These are phyloP conservation scores for Leptopilina syphax DNA, from an alignment of 2,888 invertebrate genomes.

Conservation along the genomic window DNA sequence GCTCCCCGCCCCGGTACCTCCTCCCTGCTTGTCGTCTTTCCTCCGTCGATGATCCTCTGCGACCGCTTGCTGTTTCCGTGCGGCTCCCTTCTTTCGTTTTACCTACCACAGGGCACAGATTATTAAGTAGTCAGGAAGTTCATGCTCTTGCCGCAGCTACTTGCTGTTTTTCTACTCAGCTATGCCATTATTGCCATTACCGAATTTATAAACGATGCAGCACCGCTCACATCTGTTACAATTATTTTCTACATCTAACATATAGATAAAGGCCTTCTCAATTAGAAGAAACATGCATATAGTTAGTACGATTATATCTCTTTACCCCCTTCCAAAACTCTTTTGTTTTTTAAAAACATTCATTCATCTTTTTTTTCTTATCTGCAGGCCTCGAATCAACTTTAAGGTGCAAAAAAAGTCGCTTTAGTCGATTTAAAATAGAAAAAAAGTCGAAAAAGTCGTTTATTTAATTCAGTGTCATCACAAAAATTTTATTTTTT, in stretches of 20 bases:
- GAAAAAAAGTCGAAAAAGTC: too few relatives aligned
- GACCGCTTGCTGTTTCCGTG: conserved; percentile 75
- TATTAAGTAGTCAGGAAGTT: conserved; percentile 76
- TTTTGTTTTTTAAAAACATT: not conserved
- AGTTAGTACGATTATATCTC: not conserved
- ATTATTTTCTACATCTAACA: conserved; percentile 27
- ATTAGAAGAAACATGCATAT: conserved; percentile 16
- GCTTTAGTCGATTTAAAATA: too few relatives aligned
- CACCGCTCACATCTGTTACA: conserved; percentile 22
- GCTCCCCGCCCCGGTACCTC: conserved; percentile 72
- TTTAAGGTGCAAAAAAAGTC: too few relatives aligned
- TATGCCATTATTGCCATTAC: conserved; percentile 7
- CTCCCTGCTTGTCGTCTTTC: conserved; percentile 73
- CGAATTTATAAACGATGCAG: conserved; percentile 43
- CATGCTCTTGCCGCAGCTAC: conserved; percentile 68
- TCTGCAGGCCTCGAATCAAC: too few relatives aligned
- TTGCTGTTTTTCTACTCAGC: conserved; percentile 35
- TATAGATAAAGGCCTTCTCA: not conserved
- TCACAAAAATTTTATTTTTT: too few relatives aligned
- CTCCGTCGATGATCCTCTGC: conserved; percentile 73
- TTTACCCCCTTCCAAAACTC: conserved; percentile 10
- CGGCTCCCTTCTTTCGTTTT: conserved; percentile 82
- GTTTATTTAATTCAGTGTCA: too few relatives aligned
- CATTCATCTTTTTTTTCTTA: not conserved
- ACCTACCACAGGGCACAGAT: conserved; percentile 77